Conservation (phyloP, 1,140 invertebrate genomes). For the Drosophila melanogaster region Release_6_plus_ISO1_MT NC_004354.4:10233001-10233500, state of each 20-base stretch:
- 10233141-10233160: conserved; percentile 21
- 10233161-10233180: too few species aligned
- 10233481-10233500: conserved; percentile 72
- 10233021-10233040: conserved; percentile 48
- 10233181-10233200: too few species aligned
- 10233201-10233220: too few species aligned
- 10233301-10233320: too few species aligned
- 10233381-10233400: conserved; percentile 54
- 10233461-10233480: conserved; percentile 61
- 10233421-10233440: conserved; percentile 7
- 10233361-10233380: neutral
- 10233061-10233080: conserved; percentile 42
- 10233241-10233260: too few species aligned
- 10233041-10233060: conserved; percentile 1
- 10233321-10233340: too few species aligned
- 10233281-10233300: too few species aligned
- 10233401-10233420: conserved; percentile 34
- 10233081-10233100: conserved; percentile 52
- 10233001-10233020: conserved; percentile 35
- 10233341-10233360: too few species aligned
- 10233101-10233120: conserved; percentile 80
- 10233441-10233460: conserved; percentile 37
- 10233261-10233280: too few species aligned
- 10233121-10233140: conserved; percentile 52
- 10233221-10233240: too few species aligned